phyloP scores from a whole-genome alignment of 2,797 vertebrate genomes.

The Crocodylus rhombifer region DNA sequence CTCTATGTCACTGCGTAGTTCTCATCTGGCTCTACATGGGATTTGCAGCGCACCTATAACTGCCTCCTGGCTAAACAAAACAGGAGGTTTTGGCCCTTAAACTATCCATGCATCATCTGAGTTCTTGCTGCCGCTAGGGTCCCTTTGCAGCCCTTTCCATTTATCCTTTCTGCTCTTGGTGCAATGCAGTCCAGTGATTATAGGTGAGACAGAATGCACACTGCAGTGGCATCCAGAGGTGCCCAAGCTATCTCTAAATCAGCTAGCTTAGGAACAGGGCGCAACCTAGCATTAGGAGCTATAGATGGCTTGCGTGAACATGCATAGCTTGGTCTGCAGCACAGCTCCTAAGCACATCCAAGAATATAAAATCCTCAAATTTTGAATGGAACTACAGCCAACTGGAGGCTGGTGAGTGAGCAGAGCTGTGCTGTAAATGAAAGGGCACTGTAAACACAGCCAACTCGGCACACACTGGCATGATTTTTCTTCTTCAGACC shows the following conservation, averaged over 20 bases:
- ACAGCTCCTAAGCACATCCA: background rate
- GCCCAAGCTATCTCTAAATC: background rate
- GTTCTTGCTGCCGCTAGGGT: background rate
- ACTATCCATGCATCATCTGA: background rate
- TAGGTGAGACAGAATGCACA: background rate
- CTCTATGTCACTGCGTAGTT: no score
- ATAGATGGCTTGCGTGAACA: background rate
- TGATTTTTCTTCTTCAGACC: background rate
- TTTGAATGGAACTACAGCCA: no score
- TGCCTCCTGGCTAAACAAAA: no score
- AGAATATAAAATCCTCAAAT: no score
- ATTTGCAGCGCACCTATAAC: background rate
- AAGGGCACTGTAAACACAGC: no score
- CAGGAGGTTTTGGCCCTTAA: background rate
- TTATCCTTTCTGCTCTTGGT: background rate
- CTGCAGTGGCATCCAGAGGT: background rate
- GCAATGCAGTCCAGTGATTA: no score
- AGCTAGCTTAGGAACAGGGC: no score
- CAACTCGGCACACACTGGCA: no score
- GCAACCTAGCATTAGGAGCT: background rate
- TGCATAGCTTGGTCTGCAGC: background rate
- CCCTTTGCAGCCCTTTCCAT: background rate
- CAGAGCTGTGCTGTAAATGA: no score
- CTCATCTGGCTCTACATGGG: no score
- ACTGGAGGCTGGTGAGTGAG: no score